A percentile compares a stretch with the other conserved stretches of the same genome.
These are phyloP conservation scores for Columba livia DNA, from an alignment of 2,113 vertebrate species.

Conservation along the genomic window DNA sequence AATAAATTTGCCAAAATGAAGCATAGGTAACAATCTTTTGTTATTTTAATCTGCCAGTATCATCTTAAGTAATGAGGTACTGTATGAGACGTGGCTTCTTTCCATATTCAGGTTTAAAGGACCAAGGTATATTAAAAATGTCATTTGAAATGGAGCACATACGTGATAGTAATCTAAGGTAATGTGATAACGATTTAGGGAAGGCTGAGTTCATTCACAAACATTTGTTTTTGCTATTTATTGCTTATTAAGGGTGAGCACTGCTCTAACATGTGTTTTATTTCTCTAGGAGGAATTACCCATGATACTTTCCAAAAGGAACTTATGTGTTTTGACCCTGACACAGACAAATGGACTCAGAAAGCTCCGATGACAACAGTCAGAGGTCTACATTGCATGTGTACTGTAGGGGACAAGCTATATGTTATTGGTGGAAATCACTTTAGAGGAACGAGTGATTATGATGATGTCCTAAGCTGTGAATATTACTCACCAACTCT, in stretches of 20 bases:
- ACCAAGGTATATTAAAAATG: not conserved
- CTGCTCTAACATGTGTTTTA: not conserved
- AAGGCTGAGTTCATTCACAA: not conserved
- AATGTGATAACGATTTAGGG: not conserved
- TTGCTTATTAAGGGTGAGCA: not conserved
- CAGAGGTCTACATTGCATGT: conserved; percentile 98
- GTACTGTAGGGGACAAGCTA: conserved; percentile 95
- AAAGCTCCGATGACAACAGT: conserved; percentile 98
- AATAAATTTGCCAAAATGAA: not conserved
- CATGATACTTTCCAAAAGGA: conserved; percentile 99
- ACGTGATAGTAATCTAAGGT: not conserved
- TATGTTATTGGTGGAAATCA: conserved; percentile 99
- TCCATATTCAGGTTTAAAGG: not conserved
- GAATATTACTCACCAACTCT: conserved; percentile 96
- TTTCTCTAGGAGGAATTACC: conserved; percentile 91
- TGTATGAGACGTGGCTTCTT: not conserved
- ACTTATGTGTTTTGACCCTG: conserved; percentile 98
- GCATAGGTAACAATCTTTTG: not conserved
- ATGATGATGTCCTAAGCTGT: conserved; percentile 97
- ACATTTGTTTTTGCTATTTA: not conserved
- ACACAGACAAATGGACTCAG: conserved; percentile 97
- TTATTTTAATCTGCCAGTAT: not conserved
- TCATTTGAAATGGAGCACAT: not conserved
- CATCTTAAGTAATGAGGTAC: not conserved
- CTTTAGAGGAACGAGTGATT: conserved; percentile 97